These are phyloP conservation scores for Catostomus latipinnis DNA, from an alignment of 2,797 vertebrate genomes.

Conservation along the genomic window DNA sequence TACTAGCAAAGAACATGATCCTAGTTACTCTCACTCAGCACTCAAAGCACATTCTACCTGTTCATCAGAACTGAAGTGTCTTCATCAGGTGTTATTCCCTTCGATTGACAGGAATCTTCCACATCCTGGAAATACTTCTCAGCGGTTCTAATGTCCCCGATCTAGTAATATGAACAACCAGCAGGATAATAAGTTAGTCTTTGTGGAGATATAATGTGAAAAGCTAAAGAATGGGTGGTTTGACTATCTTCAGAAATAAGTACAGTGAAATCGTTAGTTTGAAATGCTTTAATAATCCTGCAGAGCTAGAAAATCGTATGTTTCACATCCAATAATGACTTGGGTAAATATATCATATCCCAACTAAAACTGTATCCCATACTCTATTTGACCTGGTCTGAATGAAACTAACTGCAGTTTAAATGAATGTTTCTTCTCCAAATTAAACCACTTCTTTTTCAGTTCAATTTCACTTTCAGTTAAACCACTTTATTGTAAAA, in stretches of 20 bases:
- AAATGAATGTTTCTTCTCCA: too few relatives aligned
- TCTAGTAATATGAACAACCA: conserved; percentile 75
- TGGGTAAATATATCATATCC: neutral
- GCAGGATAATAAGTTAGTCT: neutral
- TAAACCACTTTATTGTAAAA: too few relatives aligned
- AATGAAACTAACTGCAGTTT: neutral
- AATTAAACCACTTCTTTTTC: neutral
- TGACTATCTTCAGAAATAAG: conserved; percentile 9
- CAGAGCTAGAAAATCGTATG: neutral
- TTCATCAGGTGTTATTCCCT: conserved; percentile 76
- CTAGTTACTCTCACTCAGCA: neutral
- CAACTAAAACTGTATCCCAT: too few relatives aligned
- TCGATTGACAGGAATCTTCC: conserved; percentile 80
- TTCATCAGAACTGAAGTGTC: conserved; percentile 92
- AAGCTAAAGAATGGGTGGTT: neutral
- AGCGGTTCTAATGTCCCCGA: conserved; percentile 93
- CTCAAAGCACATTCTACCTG: conserved; percentile 76
- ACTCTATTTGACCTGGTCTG: too few relatives aligned
- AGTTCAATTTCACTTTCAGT: too few relatives aligned
- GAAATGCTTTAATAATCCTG: too few relatives aligned
- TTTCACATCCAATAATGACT: neutral
- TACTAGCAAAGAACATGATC: neutral
- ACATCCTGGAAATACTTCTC: conserved; percentile 93
- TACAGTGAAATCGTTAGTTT: too few relatives aligned
- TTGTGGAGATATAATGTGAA: conserved; percentile 10